Conservation (phyloP, 2,888 invertebrate genomes). For the Rhyacophila evoluta region DNA sequence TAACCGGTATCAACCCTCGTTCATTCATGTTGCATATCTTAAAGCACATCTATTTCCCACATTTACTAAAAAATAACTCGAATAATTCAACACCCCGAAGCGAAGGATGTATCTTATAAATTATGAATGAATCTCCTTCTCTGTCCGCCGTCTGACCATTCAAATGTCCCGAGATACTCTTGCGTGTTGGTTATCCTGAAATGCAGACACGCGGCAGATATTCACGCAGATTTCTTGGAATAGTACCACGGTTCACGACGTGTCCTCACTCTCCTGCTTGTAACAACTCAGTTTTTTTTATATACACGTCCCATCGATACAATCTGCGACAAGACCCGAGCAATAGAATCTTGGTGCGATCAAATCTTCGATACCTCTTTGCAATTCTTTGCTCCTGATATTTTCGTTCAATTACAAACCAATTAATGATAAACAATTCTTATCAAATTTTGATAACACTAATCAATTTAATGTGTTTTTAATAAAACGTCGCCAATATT, state of each 20-base stretch:
- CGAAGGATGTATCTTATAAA: constrained; percentile 59
- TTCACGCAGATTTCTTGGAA: constrained; percentile 25
- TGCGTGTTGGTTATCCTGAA: constrained; percentile 18
- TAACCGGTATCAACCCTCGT: neutral
- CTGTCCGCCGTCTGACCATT: constrained; percentile 55
- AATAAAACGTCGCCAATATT: no score
- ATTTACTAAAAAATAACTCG: neutral
- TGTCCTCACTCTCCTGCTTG: neutral
- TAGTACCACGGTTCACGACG: neutral
- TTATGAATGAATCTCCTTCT: constrained; percentile 69
- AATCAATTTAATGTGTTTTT: no score
- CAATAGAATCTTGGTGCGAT: neutral
- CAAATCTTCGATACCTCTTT: constrained; percentile 4
- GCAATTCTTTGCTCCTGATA: neutral
- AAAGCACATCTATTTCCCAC: neutral
- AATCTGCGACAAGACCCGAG: neutral
- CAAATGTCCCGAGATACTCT: neutral
- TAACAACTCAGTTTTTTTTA: constrained; percentile 1
- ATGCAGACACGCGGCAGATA: constrained; percentile 22
- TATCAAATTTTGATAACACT: neutral
- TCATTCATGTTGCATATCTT: no score
- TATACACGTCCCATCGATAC: neutral
- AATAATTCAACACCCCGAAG: neutral
- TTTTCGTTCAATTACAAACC: neutral
- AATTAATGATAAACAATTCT: neutral